Percentiles rank a stretch among this genome's conserved stretches.
Conservation (phyloP, 1,140 invertebrate genomes). For the Drosophila murphyi region DNA sequence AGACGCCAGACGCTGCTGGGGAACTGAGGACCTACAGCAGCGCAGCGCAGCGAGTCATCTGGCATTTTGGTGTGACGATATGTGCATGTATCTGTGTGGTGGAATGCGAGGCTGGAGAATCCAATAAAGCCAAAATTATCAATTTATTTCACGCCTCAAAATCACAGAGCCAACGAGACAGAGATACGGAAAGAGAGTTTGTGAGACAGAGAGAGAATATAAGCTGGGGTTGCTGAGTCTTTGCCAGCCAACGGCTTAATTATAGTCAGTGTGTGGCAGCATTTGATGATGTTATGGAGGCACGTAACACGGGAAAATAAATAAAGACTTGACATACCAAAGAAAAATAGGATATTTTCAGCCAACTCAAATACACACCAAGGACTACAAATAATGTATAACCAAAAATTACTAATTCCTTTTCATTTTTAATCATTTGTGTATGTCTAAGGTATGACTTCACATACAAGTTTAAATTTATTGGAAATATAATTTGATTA, state of each 20-base stretch:
- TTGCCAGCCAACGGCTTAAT: slow-evolving; percentile 71
- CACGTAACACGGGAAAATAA: no score
- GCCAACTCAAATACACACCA: no score
- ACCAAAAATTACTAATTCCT: no score
- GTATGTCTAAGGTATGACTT: no score
- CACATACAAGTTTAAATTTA: no score
- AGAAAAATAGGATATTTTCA: no score
- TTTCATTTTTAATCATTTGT: no score
- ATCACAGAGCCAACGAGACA: slow-evolving; percentile 47
- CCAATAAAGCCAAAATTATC: slow-evolving; percentile 82
- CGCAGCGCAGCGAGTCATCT: slow-evolving; percentile 60
- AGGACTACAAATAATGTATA: no score
- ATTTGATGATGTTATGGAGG: slow-evolving; percentile 8
- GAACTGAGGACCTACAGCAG: slow-evolving; percentile 73
- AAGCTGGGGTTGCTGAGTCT: slow-evolving; percentile 6
- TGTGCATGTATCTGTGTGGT: slow-evolving; percentile 3
- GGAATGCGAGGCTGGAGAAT: slow-evolving; percentile 60
- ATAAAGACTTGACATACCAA: no score
- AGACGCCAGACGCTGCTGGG: slow-evolving; percentile 45
- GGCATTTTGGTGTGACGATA: neutral
- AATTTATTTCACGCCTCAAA: slow-evolving; percentile 82
- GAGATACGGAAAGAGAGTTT: neutral
- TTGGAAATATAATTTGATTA: no score
- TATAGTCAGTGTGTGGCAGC: slow-evolving; percentile 39
- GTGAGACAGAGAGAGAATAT: neutral